Percentiles rank a stretch among this genome's conserved stretches.
Evolutionary conservation across 2,113 vertebrate genomes (phyloP).

Genomic region (Mobula birostris): DNA sequence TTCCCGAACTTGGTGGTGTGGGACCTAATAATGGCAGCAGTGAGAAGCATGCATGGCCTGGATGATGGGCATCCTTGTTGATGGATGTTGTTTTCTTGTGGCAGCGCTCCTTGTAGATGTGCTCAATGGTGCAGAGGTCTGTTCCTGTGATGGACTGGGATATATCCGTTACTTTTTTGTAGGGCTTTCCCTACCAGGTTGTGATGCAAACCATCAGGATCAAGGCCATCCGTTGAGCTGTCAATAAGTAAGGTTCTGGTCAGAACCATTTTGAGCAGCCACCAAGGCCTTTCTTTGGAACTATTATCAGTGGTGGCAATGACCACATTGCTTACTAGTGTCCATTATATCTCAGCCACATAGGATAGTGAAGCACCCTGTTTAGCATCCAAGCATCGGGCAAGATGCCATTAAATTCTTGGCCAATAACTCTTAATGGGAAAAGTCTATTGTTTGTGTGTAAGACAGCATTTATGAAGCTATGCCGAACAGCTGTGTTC

Average conservation of each 20-base stretch:
- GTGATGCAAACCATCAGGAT: no score
- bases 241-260: background rate
- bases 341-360: background rate
- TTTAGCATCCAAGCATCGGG: background rate
- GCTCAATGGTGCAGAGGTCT: no score
- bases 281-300: background rate
- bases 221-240: background rate
- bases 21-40: no score
- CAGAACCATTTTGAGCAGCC: background rate
- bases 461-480: background rate
- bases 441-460: background rate
- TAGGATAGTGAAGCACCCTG: background rate
- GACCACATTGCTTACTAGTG: background rate
- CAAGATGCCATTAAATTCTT: background rate
- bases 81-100: no score
- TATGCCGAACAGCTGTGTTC: conserved; percentile 10
- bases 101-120: no score
- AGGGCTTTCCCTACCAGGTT: no score
- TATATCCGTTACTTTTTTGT: no score
- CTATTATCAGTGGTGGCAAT: no score
- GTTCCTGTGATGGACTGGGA: no score
- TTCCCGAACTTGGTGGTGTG: no score
- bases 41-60: no score
- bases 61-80: no score
- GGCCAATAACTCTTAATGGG: background rate